Base-by-base conservation (phyloP, 2,888 invertebrate species). In the Therioaphis trifolii region DNA sequence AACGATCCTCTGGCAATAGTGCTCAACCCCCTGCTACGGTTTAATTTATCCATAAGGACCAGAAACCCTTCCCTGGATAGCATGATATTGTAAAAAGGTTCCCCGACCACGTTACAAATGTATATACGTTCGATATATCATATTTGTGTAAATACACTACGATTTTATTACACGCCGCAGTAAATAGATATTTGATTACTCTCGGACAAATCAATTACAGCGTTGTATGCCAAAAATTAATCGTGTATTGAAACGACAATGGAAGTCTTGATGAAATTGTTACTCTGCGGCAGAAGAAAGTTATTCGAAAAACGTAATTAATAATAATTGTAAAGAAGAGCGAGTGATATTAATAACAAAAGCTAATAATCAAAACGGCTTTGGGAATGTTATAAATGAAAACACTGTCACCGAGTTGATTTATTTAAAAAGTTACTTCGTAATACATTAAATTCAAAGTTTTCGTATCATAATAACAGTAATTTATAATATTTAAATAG, bases 321-420 rank as follows among this genome's bases (percentile, higher is more conserved):
- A 77, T 77, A 77, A 77, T 66, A 77, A 77, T 63, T 49, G 29
- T 15, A n/a, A 66, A 66, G 77, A 77, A 66, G 77, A 77, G 29
- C n/a, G 43, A 66, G 49, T 77, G 49, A 74, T 74, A 66, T 61
- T 77, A 49, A 63, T 76, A 76, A 76, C 55, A 61, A 63, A 46
- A 58, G 21, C 75, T 75, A 75, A 76, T 63, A 76, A 76, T 77
- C 77, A 77, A 66, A 76, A 49, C 21, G 35, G 21, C 49, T 66
- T 21, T 21, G 63, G 15, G 15, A 77, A 77, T 21, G 46, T 77
- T 49, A 35, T 66, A 49, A 77, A 77, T 77, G 29, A 77, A 77
- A 66, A 49, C 29, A 24, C 49, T 66, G 63, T 66, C 66, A 18
- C 29, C 46, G 5, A 29, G 63, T 66, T 77, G 77, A 66, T 77